Evolutionary conservation across 2,113 vertebrate species (phyloP).

Genomic region (Erpornis zantholeuca): DNA sequence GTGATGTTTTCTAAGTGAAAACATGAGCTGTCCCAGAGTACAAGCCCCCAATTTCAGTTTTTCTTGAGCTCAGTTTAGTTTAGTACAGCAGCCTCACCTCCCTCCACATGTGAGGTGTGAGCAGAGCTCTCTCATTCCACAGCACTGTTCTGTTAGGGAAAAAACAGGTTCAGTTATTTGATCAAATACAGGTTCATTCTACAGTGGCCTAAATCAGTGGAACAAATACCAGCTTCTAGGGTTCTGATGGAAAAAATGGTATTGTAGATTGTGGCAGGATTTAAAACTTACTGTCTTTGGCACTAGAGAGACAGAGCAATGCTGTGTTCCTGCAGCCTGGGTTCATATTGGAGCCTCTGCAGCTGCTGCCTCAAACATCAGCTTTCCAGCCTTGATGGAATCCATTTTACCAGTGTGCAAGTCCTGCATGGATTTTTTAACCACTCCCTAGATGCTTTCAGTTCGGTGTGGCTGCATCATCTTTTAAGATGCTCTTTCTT

Average conservation of each 20-base stretch:
- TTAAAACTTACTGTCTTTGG: background rate
- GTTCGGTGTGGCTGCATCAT: background rate
- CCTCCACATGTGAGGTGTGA: rapidly evolving
- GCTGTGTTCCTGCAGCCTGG: background rate
- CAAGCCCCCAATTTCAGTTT: background rate
- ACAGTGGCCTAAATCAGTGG: background rate
- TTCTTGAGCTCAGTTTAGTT: background rate
- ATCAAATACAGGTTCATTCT: background rate
- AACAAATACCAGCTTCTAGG: background rate
- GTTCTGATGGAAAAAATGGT: background rate
- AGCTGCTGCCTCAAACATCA: background rate
- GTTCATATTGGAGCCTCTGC: background rate
- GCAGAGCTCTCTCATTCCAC: background rate
- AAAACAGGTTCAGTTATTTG: background rate
- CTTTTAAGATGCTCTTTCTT: background rate
- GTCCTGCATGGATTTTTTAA: background rate
- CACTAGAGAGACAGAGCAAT: background rate
- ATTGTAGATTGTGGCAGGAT: background rate
- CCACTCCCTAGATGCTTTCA: background rate
- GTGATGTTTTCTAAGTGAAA: background rate
- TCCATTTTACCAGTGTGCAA: background rate
- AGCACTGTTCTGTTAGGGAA: rapidly evolving
- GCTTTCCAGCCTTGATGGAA: background rate
- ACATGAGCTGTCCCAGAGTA: background rate
- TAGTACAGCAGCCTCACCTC: background rate